Percentiles rank a stretch among this genome's conserved stretches.
These are phyloP conservation scores for Galeopsomyia nigrocyanea DNA, from an alignment of 2,888 invertebrate genomes.

Conservation along the genomic window DNA sequence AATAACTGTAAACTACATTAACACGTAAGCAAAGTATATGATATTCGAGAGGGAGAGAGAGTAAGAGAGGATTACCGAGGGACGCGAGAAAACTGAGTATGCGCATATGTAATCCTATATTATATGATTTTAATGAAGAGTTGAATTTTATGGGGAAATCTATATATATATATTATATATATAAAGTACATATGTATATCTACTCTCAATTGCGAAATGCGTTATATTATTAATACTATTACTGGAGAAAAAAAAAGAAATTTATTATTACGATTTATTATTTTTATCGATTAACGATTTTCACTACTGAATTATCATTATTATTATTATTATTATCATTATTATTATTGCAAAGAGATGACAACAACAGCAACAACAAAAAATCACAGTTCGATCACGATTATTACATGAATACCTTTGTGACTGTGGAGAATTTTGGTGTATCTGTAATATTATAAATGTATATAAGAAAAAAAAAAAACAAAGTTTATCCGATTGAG, in stretches of 20 bases:
- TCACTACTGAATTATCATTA: slow-evolving; percentile 48
- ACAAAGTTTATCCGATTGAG: slow-evolving; percentile 60
- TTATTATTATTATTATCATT: slow-evolving; percentile 33
- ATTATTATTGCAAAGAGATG: slow-evolving; percentile 34
- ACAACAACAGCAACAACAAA: slow-evolving; percentile 1
- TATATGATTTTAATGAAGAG: slow-evolving; percentile 39
- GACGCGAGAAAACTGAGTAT: slow-evolving; percentile 33
- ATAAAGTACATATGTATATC: slow-evolving; percentile 31
- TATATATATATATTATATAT: slow-evolving; percentile 22
- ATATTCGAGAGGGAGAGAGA: slow-evolving; percentile 48
- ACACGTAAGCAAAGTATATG: slow-evolving; percentile 50
- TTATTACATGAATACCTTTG: slow-evolving; percentile 50
- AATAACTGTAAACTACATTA: slow-evolving; percentile 49
- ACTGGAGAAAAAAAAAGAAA: slow-evolving; percentile 5
- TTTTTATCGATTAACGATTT: slow-evolving; percentile 33
- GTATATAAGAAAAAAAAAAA: slow-evolving; percentile 59
- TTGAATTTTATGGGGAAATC: slow-evolving; percentile 46
- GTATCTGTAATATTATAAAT: slow-evolving; percentile 63
- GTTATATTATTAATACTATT: slow-evolving; percentile 32
- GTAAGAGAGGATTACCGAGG: slow-evolving; percentile 21
- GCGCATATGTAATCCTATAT: slow-evolving; percentile 32
- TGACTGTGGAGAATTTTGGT: slow-evolving; percentile 60
- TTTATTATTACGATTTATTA: slow-evolving; percentile 44
- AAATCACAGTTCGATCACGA: slow-evolving; percentile 46
- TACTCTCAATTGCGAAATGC: slow-evolving; percentile 41